A percentile compares a stretch with the other conserved stretches of the same genome.
phyloP scores from a whole-genome alignment of 1,140 invertebrate genomes.

The Neelides sp. region DNA sequence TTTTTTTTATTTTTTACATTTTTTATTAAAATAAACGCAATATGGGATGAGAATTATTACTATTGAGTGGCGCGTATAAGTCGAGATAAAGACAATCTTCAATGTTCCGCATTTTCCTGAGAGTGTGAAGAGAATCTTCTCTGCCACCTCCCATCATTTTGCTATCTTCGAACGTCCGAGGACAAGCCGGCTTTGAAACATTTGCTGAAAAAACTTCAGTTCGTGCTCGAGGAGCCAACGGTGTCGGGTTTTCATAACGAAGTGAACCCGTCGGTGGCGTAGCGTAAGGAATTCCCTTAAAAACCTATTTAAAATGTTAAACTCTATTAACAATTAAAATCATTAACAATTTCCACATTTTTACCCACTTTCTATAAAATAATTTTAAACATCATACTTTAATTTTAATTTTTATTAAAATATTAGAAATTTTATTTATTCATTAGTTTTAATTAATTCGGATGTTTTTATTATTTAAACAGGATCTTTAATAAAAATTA shows the following conservation, averaged over 20 bases:
- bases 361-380: no score
- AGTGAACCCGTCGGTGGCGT: conserved; percentile 15
- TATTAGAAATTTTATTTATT: no score
- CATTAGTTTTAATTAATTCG: no score
- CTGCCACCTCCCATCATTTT: neutral
- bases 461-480: neutral
- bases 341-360: no score
- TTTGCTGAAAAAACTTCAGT: conserved; percentile 25
- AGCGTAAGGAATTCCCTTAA: conserved; percentile 29
- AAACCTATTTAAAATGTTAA: conserved; percentile 18
- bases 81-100: conserved; percentile 29
- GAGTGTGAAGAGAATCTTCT: conserved; percentile 10
- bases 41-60: no score
- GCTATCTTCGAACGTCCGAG: conserved; percentile 3
- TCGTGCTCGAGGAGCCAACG: conserved; percentile 12
- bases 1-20: no score
- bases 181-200: conserved; percentile 23
- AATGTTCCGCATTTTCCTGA: conserved; percentile 16
- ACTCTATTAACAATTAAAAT: no score
- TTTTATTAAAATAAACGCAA: no score
- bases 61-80: conserved; percentile 16
- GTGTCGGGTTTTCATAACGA: conserved; percentile 24
- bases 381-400: no score
- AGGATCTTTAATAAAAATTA: conserved; percentile 1
- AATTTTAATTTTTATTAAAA: no score